phyloP scores from a whole-genome alignment of 1,140 invertebrate species.

The Drosophila sucinea region DNA sequence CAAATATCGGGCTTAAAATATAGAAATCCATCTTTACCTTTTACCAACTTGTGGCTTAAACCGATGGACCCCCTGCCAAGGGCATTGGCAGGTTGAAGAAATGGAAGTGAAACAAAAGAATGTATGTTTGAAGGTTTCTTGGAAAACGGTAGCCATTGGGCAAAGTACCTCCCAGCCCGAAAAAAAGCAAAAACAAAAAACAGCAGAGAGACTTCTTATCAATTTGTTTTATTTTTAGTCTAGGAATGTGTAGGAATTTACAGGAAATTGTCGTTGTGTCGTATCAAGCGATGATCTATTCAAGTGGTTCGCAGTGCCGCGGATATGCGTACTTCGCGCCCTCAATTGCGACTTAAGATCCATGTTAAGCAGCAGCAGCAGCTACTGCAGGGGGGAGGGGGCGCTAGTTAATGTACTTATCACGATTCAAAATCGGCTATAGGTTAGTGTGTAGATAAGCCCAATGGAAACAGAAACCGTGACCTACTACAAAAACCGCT shows the following conservation, averaged over 20 bases:
- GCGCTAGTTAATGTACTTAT: slow-evolving; percentile 4
- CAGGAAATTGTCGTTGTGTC: slow-evolving; percentile 22
- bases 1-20: too few species aligned
- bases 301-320: background rate
- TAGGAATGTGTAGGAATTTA: slow-evolving; percentile 12
- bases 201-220: background rate
- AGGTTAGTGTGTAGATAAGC: background rate
- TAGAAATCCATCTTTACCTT: too few species aligned
- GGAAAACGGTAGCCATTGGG: background rate
- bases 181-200: too few species aligned
- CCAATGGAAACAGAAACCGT: slow-evolving; percentile 44
- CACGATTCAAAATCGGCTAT: slow-evolving; percentile 11
- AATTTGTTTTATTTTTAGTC: slow-evolving; percentile 5
- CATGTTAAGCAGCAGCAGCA: background rate
- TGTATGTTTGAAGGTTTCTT: background rate
- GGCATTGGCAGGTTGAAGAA: background rate
- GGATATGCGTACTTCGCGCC: background rate
- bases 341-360: slow-evolving; percentile 6
- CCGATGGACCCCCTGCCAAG: background rate
- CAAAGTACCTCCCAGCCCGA: background rate
- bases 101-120: background rate
- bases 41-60: too few species aligned
- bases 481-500: slow-evolving; percentile 63
- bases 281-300: slow-evolving; percentile 27
- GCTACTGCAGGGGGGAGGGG: too few species aligned